Conservation (phyloP, 1,140 invertebrate species). For the Bombus breviceps region DNA sequence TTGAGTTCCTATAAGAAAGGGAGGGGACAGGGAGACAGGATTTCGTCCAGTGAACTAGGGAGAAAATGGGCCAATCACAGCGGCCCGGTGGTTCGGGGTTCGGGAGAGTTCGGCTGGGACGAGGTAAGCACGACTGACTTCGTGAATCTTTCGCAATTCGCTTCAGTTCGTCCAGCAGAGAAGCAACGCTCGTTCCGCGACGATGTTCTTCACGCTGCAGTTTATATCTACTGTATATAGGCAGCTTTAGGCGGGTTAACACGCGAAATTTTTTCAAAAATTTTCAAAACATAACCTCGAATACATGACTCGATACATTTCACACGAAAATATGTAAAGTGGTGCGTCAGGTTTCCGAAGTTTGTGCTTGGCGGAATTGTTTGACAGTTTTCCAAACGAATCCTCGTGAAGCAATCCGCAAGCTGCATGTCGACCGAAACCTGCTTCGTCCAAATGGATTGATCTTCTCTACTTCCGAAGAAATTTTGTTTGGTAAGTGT, state of each 20-base stretch:
- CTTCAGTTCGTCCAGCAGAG: not conserved
- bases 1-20: not conserved
- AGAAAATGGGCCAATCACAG: conserved; percentile 40
- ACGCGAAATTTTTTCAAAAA: not conserved
- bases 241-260: conserved; percentile 15
- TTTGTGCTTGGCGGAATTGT: conserved; percentile 8
- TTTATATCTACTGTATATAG: conserved; percentile 46
- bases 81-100: conserved; percentile 11
- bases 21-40: not conserved
- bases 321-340: not conserved
- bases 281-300: too few species aligned
- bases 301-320: not conserved
- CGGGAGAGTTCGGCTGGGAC: conserved; percentile 36
- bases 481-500: conserved; percentile 38
- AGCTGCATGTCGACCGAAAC: not conserved
- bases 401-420: not conserved
- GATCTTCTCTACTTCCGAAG: not conserved
- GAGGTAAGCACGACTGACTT: conserved; percentile 18
- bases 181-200: not conserved
- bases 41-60: conserved; percentile 15
- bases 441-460: conserved; percentile 16
- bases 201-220: conserved; percentile 31
- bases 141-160: conserved; percentile 42
- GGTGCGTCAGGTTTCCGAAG: not conserved
- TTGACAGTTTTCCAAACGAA: conserved; percentile 17